These are phyloP conservation scores for Cotesia typhae DNA, from an alignment of 1,140 invertebrate genomes.

Conservation along the genomic window DNA sequence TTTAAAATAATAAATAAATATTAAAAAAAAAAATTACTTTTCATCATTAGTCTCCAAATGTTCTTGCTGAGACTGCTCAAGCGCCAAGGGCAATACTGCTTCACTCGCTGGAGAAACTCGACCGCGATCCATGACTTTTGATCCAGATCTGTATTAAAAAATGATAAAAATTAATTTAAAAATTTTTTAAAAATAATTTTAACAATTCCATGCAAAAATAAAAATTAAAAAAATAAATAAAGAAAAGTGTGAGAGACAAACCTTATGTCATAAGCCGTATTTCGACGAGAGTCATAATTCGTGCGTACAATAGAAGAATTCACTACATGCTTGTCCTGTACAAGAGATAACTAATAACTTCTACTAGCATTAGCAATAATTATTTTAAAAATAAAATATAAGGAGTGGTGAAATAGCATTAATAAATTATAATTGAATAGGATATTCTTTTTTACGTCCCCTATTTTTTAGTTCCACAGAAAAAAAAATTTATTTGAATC, in stretches of 20 bases:
- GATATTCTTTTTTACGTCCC: too few relatives aligned
- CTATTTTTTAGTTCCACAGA: too few relatives aligned
- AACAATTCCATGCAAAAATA: slow-evolving; percentile 8
- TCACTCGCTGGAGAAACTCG: slow-evolving; percentile 71
- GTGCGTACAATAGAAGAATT: slow-evolving; percentile 60
- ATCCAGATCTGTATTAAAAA: slow-evolving; percentile 68
- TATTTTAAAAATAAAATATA: slow-evolving; percentile 25
- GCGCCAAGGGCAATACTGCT: slow-evolving; percentile 57
- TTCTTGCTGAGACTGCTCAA: slow-evolving; percentile 59
- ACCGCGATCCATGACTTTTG: slow-evolving; percentile 74
- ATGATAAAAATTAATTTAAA: slow-evolving; percentile 1
- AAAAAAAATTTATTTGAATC: too few relatives aligned
- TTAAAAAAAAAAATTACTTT: slow-evolving; percentile 63
- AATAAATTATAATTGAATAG: slow-evolving; percentile 15
- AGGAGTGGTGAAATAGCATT: slow-evolving; percentile 11
- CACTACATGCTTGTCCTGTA: slow-evolving; percentile 65
- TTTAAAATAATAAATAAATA: slow-evolving; percentile 9
- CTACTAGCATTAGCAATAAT: slow-evolving; percentile 63
- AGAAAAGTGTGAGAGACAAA: slow-evolving; percentile 55
- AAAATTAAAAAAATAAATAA: not conserved
- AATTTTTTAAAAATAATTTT: too few relatives aligned
- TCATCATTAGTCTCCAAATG: slow-evolving; percentile 69
- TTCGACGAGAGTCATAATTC: slow-evolving; percentile 63
- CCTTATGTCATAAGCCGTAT: slow-evolving; percentile 56
- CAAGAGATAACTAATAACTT: slow-evolving; percentile 57